phyloP scores from a whole-genome alignment of 2,888 invertebrate genomes.

The Lasioglossum vierecki region DNA sequence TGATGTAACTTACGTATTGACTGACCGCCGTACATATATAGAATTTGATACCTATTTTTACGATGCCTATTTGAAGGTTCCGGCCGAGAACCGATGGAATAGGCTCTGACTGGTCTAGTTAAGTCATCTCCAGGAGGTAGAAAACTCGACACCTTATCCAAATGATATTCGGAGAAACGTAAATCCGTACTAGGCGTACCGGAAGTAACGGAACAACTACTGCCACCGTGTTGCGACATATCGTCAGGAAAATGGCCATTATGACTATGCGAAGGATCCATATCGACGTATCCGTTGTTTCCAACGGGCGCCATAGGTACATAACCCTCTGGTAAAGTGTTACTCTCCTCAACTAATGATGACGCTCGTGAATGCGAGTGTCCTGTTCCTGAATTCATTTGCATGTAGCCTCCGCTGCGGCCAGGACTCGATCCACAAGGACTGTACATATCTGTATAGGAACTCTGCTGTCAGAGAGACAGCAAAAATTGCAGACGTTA shows the following conservation, averaged over 20 bases:
- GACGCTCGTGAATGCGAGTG: constrained; percentile 88
- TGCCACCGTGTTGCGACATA: constrained; percentile 87
- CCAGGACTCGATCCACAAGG: constrained; percentile 85
- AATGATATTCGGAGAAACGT: constrained; percentile 90
- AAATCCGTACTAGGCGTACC: constrained; percentile 93
- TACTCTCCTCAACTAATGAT: constrained; percentile 85
- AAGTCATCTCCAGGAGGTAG: constrained; percentile 88
- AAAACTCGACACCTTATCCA: constrained; percentile 92
- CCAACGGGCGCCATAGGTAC: constrained; percentile 88
- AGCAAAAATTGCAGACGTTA: constrained; percentile 33
- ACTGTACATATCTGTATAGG: constrained; percentile 85
- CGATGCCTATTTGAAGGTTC: constrained; percentile 86
- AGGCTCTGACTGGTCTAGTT: constrained; percentile 89
- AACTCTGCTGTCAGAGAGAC: constrained; percentile 78
- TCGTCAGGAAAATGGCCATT: constrained; percentile 82
- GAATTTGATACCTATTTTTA: constrained; percentile 80
- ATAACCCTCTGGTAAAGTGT: constrained; percentile 85
- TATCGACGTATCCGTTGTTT: constrained; percentile 87
- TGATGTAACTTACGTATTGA: not conserved
- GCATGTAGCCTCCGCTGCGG: constrained; percentile 84
- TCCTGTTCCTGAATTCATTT: constrained; percentile 84
- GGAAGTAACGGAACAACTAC: constrained; percentile 90
- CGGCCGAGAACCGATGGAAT: constrained; percentile 93
- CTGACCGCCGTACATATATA: not conserved
- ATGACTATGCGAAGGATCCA: constrained; percentile 84